A percentile compares a stretch with the other conserved stretches of the same genome.
Evolutionary conservation across 53 echinoderm and acorn worm species (phyloP).

Genomic region (Holothuria leucospilota): DNA sequence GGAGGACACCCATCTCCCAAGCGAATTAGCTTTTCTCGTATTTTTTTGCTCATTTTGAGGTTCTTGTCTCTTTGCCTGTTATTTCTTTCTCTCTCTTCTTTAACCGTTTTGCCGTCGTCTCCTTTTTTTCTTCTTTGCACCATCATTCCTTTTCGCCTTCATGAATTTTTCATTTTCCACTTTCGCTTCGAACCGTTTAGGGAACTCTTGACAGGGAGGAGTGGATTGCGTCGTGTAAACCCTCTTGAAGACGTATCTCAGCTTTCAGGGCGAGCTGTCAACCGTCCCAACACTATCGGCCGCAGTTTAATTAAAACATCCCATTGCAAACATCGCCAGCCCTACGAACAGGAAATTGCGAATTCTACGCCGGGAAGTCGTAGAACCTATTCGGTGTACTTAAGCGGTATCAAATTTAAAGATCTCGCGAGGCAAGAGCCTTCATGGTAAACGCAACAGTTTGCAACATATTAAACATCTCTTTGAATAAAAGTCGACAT

Average conservation of each 20-base stretch:
- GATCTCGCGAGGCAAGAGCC: slow-evolving; percentile 12
- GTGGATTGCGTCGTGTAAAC: slow-evolving; percentile 44
- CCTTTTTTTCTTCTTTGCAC: neutral
- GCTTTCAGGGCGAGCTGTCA: slow-evolving; percentile 46
- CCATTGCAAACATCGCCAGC: slow-evolving; percentile 31
- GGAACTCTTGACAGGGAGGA: slow-evolving; percentile 40
- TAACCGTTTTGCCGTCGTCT: neutral
- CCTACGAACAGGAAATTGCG: slow-evolving; percentile 51
- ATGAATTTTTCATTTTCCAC: slow-evolving; percentile 58
- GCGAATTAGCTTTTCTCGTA: slow-evolving; percentile 29
- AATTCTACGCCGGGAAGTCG: slow-evolving; percentile 49
- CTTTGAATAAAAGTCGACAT: neutral
- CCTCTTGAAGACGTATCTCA: slow-evolving; percentile 43
- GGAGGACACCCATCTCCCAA: slow-evolving; percentile 14
- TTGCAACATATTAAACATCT: slow-evolving; percentile 52
- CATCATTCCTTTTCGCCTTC: slow-evolving; percentile 36
- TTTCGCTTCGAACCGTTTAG: slow-evolving; percentile 24
- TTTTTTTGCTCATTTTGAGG: slow-evolving; percentile 7
- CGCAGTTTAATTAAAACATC: slow-evolving; percentile 46
- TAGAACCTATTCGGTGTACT: slow-evolving; percentile 49
- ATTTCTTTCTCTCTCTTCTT: slow-evolving; percentile 17
- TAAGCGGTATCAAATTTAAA: slow-evolving; percentile 53
- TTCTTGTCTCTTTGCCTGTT: slow-evolving; percentile 34
- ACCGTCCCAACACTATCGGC: slow-evolving; percentile 39
- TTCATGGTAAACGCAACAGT: slow-evolving; percentile 33